phyloP scores from a whole-genome alignment of 1,140 invertebrate species.

The Pseudobourletiella spinata region DNA sequence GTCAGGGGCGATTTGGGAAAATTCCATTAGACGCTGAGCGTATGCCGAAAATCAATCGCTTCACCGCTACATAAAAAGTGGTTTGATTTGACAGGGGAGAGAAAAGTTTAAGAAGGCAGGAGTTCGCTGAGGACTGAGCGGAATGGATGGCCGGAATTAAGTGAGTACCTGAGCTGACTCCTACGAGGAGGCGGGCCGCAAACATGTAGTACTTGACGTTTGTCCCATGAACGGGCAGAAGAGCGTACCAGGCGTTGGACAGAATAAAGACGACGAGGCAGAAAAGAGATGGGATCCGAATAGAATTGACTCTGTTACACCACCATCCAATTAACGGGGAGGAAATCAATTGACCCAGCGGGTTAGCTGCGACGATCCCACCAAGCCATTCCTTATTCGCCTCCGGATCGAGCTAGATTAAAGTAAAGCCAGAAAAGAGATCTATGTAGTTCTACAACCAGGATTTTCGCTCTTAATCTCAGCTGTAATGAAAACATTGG shows the following conservation, averaged over 20 bases:
- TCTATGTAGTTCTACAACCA: too few species aligned
- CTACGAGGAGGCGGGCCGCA: conserved; percentile 65
- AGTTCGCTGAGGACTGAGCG: not conserved
- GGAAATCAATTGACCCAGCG: conserved; percentile 76
- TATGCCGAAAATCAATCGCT: too few species aligned
- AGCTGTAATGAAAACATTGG: too few species aligned
- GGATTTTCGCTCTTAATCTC: too few species aligned
- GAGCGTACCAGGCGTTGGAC: conserved; percentile 70
- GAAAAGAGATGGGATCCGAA: conserved; percentile 59
- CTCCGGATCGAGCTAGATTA: conserved; percentile 63
- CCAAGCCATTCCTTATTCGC: conserved; percentile 75
- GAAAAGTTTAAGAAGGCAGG: not conserved
- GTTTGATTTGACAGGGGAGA: too few species aligned
- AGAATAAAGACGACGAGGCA: conserved; percentile 63
- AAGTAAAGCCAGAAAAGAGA: too few species aligned
- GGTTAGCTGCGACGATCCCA: conserved; percentile 75
- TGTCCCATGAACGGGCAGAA: conserved; percentile 47
- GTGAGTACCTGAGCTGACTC: conserved; percentile 68
- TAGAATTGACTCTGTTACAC: conserved; percentile 62
- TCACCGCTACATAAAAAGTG: too few species aligned
- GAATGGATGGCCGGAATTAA: conserved; percentile 9
- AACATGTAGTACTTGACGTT: conserved; percentile 59
- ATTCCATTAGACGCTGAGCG: too few species aligned
- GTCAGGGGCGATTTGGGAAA: too few species aligned
- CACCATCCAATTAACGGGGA: conserved; percentile 78